phyloP scores from a whole-genome alignment of 1,140 invertebrate species.

The Pinna nobilis region DNA sequence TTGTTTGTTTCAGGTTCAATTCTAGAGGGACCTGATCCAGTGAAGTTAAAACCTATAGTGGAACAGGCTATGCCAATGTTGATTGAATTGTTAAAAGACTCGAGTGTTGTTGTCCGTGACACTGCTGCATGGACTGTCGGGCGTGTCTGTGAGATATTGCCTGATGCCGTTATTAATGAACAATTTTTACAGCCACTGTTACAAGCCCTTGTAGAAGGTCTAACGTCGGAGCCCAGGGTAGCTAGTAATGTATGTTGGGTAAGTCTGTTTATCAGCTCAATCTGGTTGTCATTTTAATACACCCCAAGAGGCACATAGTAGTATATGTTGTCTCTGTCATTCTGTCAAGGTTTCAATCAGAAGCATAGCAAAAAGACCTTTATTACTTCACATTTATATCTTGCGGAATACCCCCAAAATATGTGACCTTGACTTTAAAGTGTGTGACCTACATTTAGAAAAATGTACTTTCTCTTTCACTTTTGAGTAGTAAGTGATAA shows the following conservation, averaged over 20 bases:
- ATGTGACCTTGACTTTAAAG: no score
- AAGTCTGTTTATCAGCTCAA: no score
- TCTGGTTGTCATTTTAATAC: no score
- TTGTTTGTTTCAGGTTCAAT: slow-evolving; percentile 83
- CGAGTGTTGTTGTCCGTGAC: slow-evolving; percentile 92
- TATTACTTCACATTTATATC: no score
- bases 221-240: slow-evolving; percentile 93
- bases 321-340: no score
- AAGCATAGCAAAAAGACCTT: no score
- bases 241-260: slow-evolving; percentile 99
- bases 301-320: no score
- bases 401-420: no score
- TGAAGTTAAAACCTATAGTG: slow-evolving; percentile 92
- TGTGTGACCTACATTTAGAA: no score
- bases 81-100: slow-evolving; percentile 93
- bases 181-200: slow-evolving; percentile 85
- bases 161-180: slow-evolving; percentile 95
- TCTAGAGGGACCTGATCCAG: slow-evolving; percentile 92
- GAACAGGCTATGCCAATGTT: slow-evolving; percentile 97
- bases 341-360: no score
- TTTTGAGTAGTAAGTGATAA: no score
- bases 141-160: slow-evolving; percentile 97
- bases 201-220: slow-evolving; percentile 90
- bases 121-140: slow-evolving; percentile 99
- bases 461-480: no score